Base-by-base conservation (phyloP, 2,888 invertebrate genomes). In the Cephalotes varians region DNA sequence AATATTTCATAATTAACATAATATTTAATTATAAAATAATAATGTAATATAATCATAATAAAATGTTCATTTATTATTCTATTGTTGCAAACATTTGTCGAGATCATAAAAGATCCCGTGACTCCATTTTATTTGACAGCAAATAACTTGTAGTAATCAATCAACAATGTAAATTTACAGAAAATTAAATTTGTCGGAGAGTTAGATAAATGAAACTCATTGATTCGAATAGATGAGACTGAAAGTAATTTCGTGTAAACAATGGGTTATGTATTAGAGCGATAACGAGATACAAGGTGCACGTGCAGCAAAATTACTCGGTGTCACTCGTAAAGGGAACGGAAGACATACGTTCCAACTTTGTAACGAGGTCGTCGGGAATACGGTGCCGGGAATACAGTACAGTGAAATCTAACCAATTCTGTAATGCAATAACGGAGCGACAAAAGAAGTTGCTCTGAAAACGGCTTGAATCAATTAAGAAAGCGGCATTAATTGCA, bases 361-460 rank as follows among this genome's bases (percentile, higher is more conserved):
- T 83, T 60, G 37, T 81, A 79, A 85, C 51, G 51, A 76, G 83
- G 85, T 87, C 79, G 71, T 60, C n/a, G 71, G 73, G 62, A 73
- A 49, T 56, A 81, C 72, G 31, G 56, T 69, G 56, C 74, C 60
- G n/a, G n/a, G n/a, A n/a, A n/a, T n/a, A n/a, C n/a, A n/a, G n/a
- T n/a, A 58, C 60, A 44, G 18, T 15, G 74, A 47, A 64, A 82
- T 85, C 69, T 28, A 64, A 25, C 62, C 37, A 47, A 34, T 54
- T 60, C 62, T 51, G 58, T 64, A 47, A 79, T 80, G 76, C 81
- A 74, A 79, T 80, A 76, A 84, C 34, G 10, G 15, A 18, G 56
- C 15, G 51, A 51, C 21, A 60, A 69, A 69, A 37, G 40, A 51
- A 51, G 15, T 51, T 49, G 15, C 7, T n/a, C 6, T 10, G 5